Conservation (phyloP, 2,113 vertebrate genomes). For the Mesoclemmys tuberculata region DNA sequence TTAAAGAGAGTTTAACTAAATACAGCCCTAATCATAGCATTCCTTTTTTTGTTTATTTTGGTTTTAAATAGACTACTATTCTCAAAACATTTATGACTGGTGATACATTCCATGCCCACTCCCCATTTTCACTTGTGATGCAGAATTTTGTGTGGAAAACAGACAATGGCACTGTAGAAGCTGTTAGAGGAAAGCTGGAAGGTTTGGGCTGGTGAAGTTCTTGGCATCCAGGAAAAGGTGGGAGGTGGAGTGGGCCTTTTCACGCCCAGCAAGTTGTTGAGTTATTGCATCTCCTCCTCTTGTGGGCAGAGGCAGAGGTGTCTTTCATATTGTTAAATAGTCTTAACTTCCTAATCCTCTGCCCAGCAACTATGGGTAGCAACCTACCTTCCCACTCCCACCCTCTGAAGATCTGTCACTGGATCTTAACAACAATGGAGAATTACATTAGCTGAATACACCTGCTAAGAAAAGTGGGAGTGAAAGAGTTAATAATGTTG, state of each 20-base stretch:
- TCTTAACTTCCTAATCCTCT: neutral
- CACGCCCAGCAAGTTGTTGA: neutral
- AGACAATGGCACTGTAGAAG: neutral
- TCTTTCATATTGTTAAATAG: neutral
- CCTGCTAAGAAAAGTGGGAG: constrained; percentile 32
- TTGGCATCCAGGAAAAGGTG: neutral
- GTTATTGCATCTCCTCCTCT: neutral
- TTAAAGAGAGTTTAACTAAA: neutral
- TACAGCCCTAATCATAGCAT: neutral
- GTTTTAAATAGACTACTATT: neutral
- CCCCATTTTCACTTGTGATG: neutral
- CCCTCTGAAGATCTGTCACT: neutral
- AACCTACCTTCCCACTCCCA: neutral
- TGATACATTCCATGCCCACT: neutral
- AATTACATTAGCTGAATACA: constrained; percentile 15
- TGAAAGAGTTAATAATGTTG: neutral
- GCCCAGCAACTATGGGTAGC: neutral
- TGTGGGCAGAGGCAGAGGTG: neutral
- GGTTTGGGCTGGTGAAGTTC: neutral
- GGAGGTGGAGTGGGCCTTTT: neutral
- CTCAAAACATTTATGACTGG: neutral
- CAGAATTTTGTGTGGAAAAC: neutral
- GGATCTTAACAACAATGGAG: constrained; percentile 13
- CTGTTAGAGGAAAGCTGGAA: neutral
- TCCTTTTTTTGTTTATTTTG: neutral